These are phyloP conservation scores for Thelaira solivaga DNA, from an alignment of 2,888 invertebrate species.

Conservation along the genomic window DNA sequence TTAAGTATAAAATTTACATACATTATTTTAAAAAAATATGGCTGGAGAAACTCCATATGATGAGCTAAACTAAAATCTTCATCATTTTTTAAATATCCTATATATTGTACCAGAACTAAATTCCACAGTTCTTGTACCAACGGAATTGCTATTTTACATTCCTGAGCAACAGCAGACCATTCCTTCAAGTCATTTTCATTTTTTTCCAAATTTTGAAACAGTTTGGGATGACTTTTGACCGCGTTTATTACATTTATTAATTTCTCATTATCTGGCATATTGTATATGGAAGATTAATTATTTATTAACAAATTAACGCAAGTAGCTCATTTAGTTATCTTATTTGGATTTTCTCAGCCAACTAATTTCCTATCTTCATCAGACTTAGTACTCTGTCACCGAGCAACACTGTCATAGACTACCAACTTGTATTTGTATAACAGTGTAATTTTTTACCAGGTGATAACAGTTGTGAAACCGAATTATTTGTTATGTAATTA, in stretches of 20 bases:
- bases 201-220: conserved; percentile 25
- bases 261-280: not conserved
- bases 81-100: conserved; percentile 55
- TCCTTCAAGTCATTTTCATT: conserved; percentile 19
- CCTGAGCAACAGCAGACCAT: conserved; percentile 33
- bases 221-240: conserved; percentile 38
- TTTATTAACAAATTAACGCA: too few species aligned
- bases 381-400: too few species aligned
- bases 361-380: too few species aligned
- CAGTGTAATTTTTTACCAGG: too few species aligned
- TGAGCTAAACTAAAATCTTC: conserved; percentile 49
- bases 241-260: conserved; percentile 38
- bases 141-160: conserved; percentile 20
- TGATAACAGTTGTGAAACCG: too few species aligned
- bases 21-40: conserved; percentile 51
- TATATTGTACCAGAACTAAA: conserved; percentile 51
- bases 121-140: conserved; percentile 59
- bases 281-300: too few species aligned
- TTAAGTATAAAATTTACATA: conserved; percentile 7
- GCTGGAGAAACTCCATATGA: conserved; percentile 64
- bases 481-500: too few species aligned
- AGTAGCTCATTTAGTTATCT: too few species aligned
- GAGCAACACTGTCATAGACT: too few species aligned
- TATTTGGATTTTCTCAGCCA: too few species aligned
- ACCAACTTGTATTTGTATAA: too few species aligned